These are phyloP conservation scores for Gallirallus australis DNA, from an alignment of 2,797 vertebrate species.

Conservation along the genomic window DNA sequence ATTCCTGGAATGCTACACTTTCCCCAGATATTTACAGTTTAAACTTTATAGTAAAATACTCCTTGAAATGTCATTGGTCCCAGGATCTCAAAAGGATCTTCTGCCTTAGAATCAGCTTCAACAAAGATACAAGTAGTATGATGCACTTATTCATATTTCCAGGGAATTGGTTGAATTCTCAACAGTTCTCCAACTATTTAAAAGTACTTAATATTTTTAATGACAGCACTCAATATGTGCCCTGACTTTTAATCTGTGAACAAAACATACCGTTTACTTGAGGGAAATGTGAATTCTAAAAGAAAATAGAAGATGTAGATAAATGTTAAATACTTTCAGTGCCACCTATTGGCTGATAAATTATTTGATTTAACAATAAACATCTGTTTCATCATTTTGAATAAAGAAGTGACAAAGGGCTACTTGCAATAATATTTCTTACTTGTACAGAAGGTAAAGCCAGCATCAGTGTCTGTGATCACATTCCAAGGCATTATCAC, in stretches of 20 bases:
- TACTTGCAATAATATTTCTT: background rate
- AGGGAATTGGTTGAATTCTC: constrained; percentile 22
- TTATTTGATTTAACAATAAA: constrained; percentile 22
- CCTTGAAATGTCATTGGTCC: background rate
- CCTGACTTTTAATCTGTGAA: constrained; percentile 58
- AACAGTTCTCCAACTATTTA: constrained; percentile 2
- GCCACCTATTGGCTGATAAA: constrained; percentile 79
- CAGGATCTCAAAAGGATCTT: background rate
- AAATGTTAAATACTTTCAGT: constrained; percentile 74
- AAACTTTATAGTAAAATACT: background rate
- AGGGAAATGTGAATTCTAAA: constrained; percentile 21
- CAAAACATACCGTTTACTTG: constrained; percentile 39
- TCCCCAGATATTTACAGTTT: constrained; percentile 14
- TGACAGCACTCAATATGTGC: constrained; percentile 23
- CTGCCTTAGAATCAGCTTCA: background rate
- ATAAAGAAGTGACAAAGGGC: background rate
- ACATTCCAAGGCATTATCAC: background rate
- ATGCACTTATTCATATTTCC: background rate
- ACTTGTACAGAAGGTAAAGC: background rate
- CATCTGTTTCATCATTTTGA: background rate
- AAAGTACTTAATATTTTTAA: constrained; percentile 56
- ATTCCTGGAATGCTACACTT: background rate
- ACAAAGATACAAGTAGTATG: background rate
- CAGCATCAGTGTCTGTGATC: background rate
- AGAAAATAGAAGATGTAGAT: background rate